phyloP scores from a whole-genome alignment of 2,113 vertebrate species.

The Sinosuthora webbiana region DNA sequence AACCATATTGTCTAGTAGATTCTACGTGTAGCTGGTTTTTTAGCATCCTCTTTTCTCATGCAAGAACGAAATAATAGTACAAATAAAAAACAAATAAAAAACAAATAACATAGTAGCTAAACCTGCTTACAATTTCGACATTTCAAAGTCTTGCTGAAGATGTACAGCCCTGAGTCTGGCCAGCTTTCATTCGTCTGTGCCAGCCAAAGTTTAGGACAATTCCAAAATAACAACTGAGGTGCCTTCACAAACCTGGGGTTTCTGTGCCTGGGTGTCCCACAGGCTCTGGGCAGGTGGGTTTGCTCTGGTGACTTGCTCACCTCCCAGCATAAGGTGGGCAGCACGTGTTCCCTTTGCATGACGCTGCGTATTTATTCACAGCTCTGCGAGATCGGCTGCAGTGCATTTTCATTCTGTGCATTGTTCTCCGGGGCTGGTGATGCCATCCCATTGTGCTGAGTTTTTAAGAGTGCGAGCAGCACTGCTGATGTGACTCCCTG shows the following conservation, averaged over 20 bases:
- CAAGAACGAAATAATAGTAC: neutral
- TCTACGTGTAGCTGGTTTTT: neutral
- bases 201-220: neutral
- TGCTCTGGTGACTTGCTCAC: neutral
- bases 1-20: neutral
- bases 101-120: neutral
- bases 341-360: constrained; percentile 67
- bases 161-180: neutral
- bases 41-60: neutral
- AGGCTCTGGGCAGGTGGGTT: neutral
- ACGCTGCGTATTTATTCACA: constrained; percentile 70
- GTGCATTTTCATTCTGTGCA: constrained; percentile 64
- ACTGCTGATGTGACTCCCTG: constrained; percentile 68
- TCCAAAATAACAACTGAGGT: neutral
- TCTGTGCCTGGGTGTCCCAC: neutral
- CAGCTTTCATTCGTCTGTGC: neutral
- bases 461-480: constrained; percentile 52
- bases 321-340: constrained; percentile 10
- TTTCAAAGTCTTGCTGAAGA: neutral
- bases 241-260: neutral
- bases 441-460: constrained; percentile 69
- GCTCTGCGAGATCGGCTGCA: constrained; percentile 48
- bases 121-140: neutral
- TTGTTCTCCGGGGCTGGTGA: constrained; percentile 66
- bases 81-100: no score